Conservation (phyloP, 2,113 vertebrate species). For the Vimba vimba region DNA sequence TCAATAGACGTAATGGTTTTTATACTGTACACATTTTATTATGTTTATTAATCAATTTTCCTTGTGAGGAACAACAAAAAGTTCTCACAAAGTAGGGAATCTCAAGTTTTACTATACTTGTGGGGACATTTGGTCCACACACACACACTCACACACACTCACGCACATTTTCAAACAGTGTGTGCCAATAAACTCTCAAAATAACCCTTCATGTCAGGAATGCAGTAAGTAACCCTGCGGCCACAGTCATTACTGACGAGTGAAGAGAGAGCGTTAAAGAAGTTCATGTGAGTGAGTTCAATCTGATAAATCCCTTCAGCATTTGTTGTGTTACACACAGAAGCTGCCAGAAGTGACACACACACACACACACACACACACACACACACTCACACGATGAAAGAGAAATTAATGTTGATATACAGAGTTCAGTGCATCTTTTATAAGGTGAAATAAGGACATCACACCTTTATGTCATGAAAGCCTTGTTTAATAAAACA, state of each 20-base stretch:
- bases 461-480: slow-evolving; percentile 13
- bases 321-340: too few species aligned
- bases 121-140: too few species aligned
- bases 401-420: too few species aligned
- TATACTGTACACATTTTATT: too few species aligned
- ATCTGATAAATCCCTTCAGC: neutral
- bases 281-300: slow-evolving; percentile 3
- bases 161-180: neutral
- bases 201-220: neutral
- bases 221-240: neutral
- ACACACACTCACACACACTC: slow-evolving; percentile 1
- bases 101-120: too few species aligned
- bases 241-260: neutral
- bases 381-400: too few species aligned
- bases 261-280: neutral
- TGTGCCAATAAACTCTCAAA: slow-evolving; percentile 29
- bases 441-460: neutral
- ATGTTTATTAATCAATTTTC: too few species aligned
- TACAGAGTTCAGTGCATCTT: too few species aligned
- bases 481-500: slow-evolving; percentile 46
- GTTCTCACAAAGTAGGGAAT: too few species aligned
- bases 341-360: neutral
- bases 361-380: neutral
- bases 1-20: too few species aligned
- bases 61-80: too few species aligned